Base-by-base conservation (phyloP, 2,113 vertebrate species). In the Hipposideros armiger region DNA sequence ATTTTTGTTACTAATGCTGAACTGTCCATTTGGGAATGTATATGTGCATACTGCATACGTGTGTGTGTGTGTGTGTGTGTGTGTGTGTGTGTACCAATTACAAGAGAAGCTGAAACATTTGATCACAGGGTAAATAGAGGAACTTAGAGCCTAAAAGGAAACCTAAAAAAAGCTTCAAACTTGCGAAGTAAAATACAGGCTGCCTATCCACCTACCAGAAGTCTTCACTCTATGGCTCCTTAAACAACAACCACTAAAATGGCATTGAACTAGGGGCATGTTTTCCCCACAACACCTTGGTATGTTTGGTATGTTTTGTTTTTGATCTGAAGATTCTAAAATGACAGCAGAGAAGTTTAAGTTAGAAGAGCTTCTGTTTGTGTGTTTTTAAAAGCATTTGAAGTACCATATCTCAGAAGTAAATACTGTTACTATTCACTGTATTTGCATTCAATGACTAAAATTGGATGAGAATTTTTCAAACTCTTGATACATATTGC, bases 21-120 rank as follows among this genome's bases (percentile, higher is more conserved):
- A 83, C 45, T 94, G 15, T 64, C 30, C 76, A 66, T 94, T 28
- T 15, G 16, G 52, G 52, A 54, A 7, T 7, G 40, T 50, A 24
- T 52, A 69, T 40, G 26, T 52, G 4, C 28, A 47, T n/a, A 69
- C 16, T 54, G 20, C 5, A 7, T 7, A 32, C 50, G 28, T 52
- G 74, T 40, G 26, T 52, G 4, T 42, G 47, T 28, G 85, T 36
- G 54, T 28, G 45, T 45, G 40, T 36, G 28, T 58, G 72, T 45
- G 60, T 60, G 10, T 32, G 26, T 26, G 20, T 66, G 16, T 72
- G 22, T 73, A 20, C 66, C 28, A 81, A 70, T 76, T 14, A 78
- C 9, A 11, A 82, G 42, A 81, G 69, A 94, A 82, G 36, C 62
- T 95, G 62, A 96, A 95, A 82, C 58, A 93, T 73, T 60, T 42